A percentile compares a stretch with the other conserved stretches of the same genome.
These are phyloP conservation scores for Helicoverpa zea DNA, from an alignment of 1,140 invertebrate species.

Conservation along the genomic window DNA sequence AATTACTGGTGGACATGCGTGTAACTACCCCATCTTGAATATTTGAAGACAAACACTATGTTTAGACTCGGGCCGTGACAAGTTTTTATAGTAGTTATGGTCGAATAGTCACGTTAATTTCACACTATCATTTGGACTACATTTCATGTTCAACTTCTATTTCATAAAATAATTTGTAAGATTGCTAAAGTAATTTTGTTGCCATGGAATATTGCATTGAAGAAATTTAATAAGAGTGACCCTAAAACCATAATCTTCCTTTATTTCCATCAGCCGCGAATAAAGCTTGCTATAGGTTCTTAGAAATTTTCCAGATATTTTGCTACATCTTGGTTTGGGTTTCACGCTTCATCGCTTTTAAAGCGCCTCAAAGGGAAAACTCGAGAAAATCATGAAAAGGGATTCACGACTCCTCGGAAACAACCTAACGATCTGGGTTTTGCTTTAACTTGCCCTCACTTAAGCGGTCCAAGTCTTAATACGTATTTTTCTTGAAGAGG, in stretches of 20 bases:
- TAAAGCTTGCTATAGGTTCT: conserved; percentile 16
- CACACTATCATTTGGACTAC: neutral
- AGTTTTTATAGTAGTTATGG: conserved; percentile 41
- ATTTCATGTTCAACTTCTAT: neutral
- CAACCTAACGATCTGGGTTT: conserved; percentile 36
- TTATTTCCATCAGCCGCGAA: conserved; percentile 10
- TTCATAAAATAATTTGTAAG: no score
- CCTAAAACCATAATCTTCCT: conserved; percentile 1
- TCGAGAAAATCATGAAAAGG: conserved; percentile 57
- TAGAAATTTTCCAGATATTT: conserved; percentile 54
- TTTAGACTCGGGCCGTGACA: conserved; percentile 58
- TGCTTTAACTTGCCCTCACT: conserved; percentile 28
- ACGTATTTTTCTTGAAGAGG: conserved; percentile 25
- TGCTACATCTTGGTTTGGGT: conserved; percentile 55
- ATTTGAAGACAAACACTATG: conserved; percentile 71
- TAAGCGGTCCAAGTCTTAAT: conserved; percentile 24
- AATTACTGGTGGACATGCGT: conserved; percentile 69
- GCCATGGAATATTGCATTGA: no score
- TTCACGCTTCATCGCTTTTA: conserved; percentile 64
- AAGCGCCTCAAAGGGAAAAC: conserved; percentile 53
- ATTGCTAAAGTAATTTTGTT: no score
- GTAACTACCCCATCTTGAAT: conserved; percentile 70
- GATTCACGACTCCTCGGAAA: conserved; percentile 45
- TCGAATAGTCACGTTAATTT: conserved; percentile 13
- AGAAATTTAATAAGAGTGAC: neutral